Percentiles rank a stretch among this genome's conserved stretches.
These are phyloP conservation scores for Ptychochromis oligacanthus DNA, from an alignment of 2,113 vertebrate genomes.

Conservation along the genomic window DNA sequence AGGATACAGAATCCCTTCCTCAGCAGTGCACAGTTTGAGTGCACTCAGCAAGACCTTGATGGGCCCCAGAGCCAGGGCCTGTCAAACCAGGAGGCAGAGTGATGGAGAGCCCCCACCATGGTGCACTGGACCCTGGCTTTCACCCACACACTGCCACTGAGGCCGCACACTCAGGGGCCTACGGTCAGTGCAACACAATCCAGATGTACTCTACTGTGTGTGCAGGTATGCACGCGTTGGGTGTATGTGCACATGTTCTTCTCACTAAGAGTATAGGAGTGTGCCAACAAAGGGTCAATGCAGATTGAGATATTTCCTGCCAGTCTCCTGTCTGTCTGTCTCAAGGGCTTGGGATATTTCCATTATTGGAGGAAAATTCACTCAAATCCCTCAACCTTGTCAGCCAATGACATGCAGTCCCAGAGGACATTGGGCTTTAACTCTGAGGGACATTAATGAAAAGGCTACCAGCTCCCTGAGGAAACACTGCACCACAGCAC, in stretches of 20 bases:
- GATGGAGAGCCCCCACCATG: conserved; percentile 82
- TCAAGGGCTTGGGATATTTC: conserved; percentile 68
- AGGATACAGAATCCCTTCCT: conserved; percentile 78
- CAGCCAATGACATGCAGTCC: conserved; percentile 69
- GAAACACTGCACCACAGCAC: conserved; percentile 22
- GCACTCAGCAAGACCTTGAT: conserved; percentile 72
- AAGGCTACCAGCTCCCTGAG: conserved; percentile 61
- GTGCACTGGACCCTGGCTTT: conserved; percentile 77
- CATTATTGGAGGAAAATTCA: conserved; percentile 71
- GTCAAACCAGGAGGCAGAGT: conserved; percentile 81
- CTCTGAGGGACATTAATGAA: conserved; percentile 71
- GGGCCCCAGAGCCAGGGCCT: conserved; percentile 76
- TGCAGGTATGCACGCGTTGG: conserved; percentile 33
- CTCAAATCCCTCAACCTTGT: conserved; percentile 75
- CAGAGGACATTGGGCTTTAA: conserved; percentile 60
- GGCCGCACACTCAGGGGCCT: conserved; percentile 72
- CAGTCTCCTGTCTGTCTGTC: conserved; percentile 70
- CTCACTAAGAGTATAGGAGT: conserved; percentile 54
- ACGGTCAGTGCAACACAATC: conserved; percentile 74
- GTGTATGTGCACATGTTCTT: conserved; percentile 33
- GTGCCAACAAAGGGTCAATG: conserved; percentile 66
- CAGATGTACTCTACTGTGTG: conserved; percentile 77
- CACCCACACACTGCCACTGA: conserved; percentile 74
- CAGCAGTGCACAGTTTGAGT: conserved; percentile 75
- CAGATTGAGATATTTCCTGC: conserved; percentile 78